A percentile compares a stretch with the other conserved stretches of the same genome.
Evolutionary conservation across 2,888 invertebrate species (phyloP).

Genomic region (Deroplatys truncata): DNA sequence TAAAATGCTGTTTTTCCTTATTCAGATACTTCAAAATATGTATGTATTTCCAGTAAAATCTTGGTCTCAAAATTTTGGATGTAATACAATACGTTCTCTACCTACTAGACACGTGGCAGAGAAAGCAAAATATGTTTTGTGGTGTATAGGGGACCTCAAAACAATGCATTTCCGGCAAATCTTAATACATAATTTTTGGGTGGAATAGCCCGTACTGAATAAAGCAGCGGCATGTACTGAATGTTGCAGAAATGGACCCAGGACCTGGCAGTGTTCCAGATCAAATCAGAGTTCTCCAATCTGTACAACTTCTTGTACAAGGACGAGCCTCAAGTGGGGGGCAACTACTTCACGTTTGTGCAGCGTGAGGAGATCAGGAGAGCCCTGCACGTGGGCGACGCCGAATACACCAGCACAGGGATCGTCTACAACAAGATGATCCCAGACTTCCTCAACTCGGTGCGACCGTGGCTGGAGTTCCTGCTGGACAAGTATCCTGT

Average conservation of each 20-base stretch:
- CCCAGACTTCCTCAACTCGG: slow-evolving; percentile 55
- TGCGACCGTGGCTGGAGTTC: slow-evolving; percentile 54
- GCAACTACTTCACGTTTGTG: slow-evolving; percentile 39
- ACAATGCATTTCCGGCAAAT: no score
- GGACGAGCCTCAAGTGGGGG: background rate
- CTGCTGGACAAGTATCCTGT: slow-evolving; percentile 48
- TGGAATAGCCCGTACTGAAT: no score
- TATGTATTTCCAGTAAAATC: no score
- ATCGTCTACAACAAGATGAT: slow-evolving; percentile 51
- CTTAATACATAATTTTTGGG: no score
- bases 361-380: slow-evolving; percentile 47
- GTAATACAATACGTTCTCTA: no score
- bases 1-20: no score
- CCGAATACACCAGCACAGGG: slow-evolving; percentile 50
- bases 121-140: no score
- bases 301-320: slow-evolving; percentile 52
- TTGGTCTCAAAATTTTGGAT: no score
- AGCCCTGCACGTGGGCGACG: slow-evolving; percentile 53
- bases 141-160: no score
- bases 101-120: no score
- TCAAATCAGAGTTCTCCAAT: slow-evolving; percentile 45
- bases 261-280: slow-evolving; percentile 8
- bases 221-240: no score
- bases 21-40: no score
- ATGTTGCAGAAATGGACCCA: slow-evolving; percentile 16